Base-by-base conservation (phyloP, 2,113 vertebrate species). In the Poicephalus gulielmi region DNA sequence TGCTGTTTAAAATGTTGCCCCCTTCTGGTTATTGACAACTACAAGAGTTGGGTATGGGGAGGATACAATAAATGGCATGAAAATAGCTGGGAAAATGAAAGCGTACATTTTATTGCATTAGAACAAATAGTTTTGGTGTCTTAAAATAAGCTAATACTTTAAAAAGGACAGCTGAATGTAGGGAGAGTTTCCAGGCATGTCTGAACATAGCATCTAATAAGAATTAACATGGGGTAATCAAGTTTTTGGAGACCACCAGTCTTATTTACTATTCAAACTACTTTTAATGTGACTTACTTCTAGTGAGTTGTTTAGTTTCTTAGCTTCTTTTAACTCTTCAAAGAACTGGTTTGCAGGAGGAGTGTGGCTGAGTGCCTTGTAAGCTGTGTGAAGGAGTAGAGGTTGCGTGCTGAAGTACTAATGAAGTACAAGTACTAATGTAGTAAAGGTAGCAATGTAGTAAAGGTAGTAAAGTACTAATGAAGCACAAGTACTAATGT, bases 1-100 rank as follows among this genome's bases (percentile, higher is more conserved):
- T 94, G 19, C 6, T 15, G 17, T 95, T 95, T 96, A 17, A 93
- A 94, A 97, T 95, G 93, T 96, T 96, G 97, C 98, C 97, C 97
- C 76, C 98, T 98, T 74, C 97, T 98, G 98, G 97, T n/a, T 86
- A 35, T 10, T n/a, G 35, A 6, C 20, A 17, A 2, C 30, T 41
- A 0, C 47, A 57, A 55, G 50, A 63, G 30, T 0, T 78, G 55
- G 8, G 9, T 9, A 9, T 62, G 37, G 17, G 17, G 23, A 82
- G 33, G 20, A 50, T 2, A 12, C n/a, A 25, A 44, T 37, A 33
- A 68, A 33, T 30, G 9, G 10, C 17, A 7, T 4, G 0, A 5
- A 37, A 81, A 14, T 15, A 27, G 17, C 12, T 14, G 31, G 50
- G 2, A 12, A 57, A 47, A 35, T 11, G 11, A 16, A 57, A 52